Base-by-base conservation (phyloP, 92 coral and sea anemone genomes). In the Paragorgia papillata region DNA sequence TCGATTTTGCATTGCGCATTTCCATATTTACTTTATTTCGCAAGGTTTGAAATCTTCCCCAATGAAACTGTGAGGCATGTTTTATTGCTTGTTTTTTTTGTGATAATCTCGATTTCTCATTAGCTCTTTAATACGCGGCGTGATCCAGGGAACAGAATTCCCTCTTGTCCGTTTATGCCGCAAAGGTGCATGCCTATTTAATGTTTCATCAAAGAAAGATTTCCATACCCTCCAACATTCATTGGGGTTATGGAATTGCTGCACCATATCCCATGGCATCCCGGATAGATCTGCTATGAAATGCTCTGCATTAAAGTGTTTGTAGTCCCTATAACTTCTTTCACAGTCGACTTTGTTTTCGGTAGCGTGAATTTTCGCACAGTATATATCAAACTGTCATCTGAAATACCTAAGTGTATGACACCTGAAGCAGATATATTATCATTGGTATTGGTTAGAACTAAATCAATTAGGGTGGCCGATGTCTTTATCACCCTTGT, bases 401-500 rank as follows among this genome's bases (percentile, higher is more conserved):
- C 90, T 18, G 89, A 85, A 15, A 85, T 81, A 8, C 89, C 83
- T 7, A 67, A 44, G 24, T 74, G 85, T 1, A 86, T 35, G 6
- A 86, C 90, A 14, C 90, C 90, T 19, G 84, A 65, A 22, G 71
- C 53, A n/a, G 63, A 12, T 35, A 86, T 86, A 39, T 81, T 76
- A 49, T 81, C 76, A 39, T 74, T 75, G 9, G 7, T 82, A 75
- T 85, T 85, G 21, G 83, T 85, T 39, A 85, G 55, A 73, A 80
- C 17, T 24, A 85, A 43, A 37, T 74, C 89, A 54, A 74, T 80
- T 69, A 80, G 6, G 64, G 89, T 68, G 68, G 73, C 71, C 73
- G 30, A 57, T 31, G 67, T 66, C 17, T 63, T 44, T 46, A 79
- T 77, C 9, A 83, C 83, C 54, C 87, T 76, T 6, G 88, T 84